phyloP scores from a whole-genome alignment of 2,888 invertebrate genomes.

The Anarsia innoxiella region DNA sequence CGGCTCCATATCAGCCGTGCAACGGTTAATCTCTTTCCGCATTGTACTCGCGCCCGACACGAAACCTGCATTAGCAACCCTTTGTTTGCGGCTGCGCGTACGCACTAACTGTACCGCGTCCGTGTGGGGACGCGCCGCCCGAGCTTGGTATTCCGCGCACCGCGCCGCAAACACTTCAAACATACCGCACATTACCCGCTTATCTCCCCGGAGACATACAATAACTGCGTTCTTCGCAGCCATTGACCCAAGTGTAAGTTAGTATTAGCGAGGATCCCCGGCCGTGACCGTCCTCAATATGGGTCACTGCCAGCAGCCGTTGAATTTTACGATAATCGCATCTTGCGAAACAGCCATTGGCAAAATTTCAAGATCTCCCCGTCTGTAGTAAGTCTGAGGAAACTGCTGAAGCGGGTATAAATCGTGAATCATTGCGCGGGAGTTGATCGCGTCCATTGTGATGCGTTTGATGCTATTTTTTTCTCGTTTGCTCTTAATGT shows the following conservation, averaged over 20 bases:
- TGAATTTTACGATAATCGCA: constrained; percentile 67
- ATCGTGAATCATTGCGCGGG: constrained; percentile 44
- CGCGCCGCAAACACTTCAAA: constrained; percentile 34
- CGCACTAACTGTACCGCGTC: constrained; percentile 26
- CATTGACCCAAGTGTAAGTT: constrained; percentile 23
- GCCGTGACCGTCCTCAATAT: constrained; percentile 62
- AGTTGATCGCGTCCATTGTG: constrained; percentile 36
- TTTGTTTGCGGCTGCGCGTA: constrained; percentile 25
- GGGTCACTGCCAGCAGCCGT: constrained; percentile 61
- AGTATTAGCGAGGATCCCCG: constrained; percentile 42
- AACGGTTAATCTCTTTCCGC: constrained; percentile 34
- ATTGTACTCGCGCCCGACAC: constrained; percentile 32
- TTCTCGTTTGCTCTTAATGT: constrained; percentile 28
- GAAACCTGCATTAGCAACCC: constrained; percentile 38
- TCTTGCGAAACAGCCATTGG: constrained; percentile 63
- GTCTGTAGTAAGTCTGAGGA: constrained; percentile 65
- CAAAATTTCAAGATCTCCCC: constrained; percentile 67
- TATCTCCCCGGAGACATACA: constrained; percentile 29
- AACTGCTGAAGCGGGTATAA: constrained; percentile 30
- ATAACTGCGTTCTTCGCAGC: constrained; percentile 25
- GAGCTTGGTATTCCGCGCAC: constrained; percentile 41
- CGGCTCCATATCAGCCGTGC: constrained; percentile 22
- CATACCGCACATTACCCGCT: constrained; percentile 24
- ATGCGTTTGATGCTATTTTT: constrained; percentile 44
- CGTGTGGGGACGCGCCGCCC: constrained; percentile 23